Conservation (phyloP, 2,113 vertebrate species). For the Hippopotamus amphibius region DNA sequence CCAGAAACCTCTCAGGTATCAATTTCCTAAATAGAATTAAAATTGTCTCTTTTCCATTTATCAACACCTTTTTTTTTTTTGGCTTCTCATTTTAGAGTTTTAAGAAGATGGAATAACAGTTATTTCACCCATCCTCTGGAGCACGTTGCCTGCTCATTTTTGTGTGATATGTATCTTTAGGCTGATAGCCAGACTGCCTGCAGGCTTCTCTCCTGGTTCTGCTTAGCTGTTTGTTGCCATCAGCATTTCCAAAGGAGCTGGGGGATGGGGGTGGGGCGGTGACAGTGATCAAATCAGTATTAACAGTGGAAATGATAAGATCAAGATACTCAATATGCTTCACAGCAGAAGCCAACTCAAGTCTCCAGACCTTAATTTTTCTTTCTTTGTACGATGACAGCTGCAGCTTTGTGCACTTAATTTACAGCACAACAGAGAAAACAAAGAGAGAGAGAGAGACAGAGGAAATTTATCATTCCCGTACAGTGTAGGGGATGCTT, state of each 20-base stretch:
- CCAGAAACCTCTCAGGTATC: neutral
- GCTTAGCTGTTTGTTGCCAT: rapidly evolving
- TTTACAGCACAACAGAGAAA: neutral
- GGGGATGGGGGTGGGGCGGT: rapidly evolving
- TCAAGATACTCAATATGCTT: rapidly evolving
- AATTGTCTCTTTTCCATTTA: neutral
- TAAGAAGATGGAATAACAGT: neutral
- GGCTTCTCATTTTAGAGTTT: neutral
- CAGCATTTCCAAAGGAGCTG: neutral
- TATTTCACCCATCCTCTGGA: neutral
- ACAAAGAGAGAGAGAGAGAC: neutral
- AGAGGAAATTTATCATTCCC: neutral
- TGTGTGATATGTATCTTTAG: neutral
- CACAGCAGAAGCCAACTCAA: no score
- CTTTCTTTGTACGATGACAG: neutral
- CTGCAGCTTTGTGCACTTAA: neutral
- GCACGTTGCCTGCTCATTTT: neutral
- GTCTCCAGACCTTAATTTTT: neutral
- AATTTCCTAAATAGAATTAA: neutral
- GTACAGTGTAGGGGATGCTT: rapidly evolving
- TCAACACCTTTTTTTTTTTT: neutral
- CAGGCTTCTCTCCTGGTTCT: neutral
- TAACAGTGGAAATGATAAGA: rapidly evolving
- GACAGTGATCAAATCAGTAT: rapidly evolving
- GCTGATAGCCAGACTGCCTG: neutral